These are phyloP conservation scores for Thermophis baileyi DNA, from an alignment of 2,113 vertebrate genomes.

Conservation along the genomic window DNA sequence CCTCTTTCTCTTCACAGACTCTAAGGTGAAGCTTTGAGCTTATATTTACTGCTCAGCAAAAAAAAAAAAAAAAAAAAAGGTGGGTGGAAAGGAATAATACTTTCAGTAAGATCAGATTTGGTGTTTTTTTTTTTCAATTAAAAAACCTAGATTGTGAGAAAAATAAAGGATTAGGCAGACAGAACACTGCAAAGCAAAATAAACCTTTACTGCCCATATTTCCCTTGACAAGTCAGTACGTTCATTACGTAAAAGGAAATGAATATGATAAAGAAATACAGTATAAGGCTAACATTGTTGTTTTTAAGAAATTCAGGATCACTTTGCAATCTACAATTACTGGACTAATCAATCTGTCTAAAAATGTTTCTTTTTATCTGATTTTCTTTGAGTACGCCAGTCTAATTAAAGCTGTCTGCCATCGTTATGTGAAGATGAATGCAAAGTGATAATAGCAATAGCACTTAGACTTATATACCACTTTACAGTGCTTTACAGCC, in stretches of 20 bases:
- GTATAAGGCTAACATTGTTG: background rate
- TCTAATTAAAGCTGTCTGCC: background rate
- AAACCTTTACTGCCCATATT: constrained; percentile 12
- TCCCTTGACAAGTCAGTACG: background rate
- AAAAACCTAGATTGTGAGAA: background rate
- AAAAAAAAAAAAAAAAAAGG: background rate
- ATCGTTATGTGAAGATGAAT: background rate
- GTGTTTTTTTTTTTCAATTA: background rate
- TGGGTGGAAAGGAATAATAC: rapidly evolving
- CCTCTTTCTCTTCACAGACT: background rate
- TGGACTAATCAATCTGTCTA: background rate
- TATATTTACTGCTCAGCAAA: background rate
- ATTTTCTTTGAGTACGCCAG: background rate
- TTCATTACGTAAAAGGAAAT: background rate
- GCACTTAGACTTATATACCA: no score
- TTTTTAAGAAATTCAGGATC: background rate
- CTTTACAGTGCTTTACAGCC: no score
- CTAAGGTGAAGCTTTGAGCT: background rate
- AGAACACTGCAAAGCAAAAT: background rate
- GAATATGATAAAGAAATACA: background rate
- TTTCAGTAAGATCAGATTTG: background rate
- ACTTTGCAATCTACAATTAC: background rate
- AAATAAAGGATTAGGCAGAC: background rate
- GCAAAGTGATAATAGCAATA: background rate
- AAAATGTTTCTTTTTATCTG: background rate